phyloP scores from a whole-genome alignment of 1,140 invertebrate genomes.

The Magallana gigas region DNA sequence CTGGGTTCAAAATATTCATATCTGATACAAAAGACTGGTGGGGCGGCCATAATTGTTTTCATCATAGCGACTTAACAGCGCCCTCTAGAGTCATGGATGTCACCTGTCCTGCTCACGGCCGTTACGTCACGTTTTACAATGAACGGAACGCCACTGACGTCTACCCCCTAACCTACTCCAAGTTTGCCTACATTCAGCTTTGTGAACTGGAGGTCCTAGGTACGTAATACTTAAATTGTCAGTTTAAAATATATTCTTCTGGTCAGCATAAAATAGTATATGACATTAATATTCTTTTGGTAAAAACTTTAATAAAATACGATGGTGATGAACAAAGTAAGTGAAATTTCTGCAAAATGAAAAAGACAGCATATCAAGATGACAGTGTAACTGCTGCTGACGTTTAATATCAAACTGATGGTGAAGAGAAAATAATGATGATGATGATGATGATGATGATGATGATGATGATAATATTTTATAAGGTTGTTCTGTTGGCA shows the following conservation, averaged over 20 bases:
- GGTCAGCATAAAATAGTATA: too few species aligned
- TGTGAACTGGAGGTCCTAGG: constrained; percentile 5
- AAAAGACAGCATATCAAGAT: too few species aligned
- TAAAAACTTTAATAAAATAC: too few species aligned
- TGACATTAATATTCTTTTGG: too few species aligned
- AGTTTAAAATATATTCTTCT: too few species aligned
- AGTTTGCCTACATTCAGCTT: constrained; percentile 8
- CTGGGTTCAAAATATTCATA: neutral
- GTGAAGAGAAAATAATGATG: neutral
- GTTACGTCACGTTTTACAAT: constrained; percentile 14
- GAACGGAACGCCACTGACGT: neutral
- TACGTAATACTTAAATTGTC: neutral
- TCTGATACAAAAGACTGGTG: neutral
- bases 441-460: neutral
- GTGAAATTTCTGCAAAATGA: too few species aligned
- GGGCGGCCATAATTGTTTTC: neutral
- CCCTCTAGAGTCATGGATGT: constrained; percentile 8
- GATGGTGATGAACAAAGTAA: too few species aligned
- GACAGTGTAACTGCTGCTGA: too few species aligned
- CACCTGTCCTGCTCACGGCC: neutral
- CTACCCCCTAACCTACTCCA: neutral
- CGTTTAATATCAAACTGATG: too few species aligned
- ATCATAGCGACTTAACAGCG: neutral
- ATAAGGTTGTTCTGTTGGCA: neutral
- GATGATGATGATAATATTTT: neutral